These are phyloP conservation scores for Drosophila grimshawi DNA, from an alignment of 1,140 invertebrate genomes.

Conservation along the genomic window DNA sequence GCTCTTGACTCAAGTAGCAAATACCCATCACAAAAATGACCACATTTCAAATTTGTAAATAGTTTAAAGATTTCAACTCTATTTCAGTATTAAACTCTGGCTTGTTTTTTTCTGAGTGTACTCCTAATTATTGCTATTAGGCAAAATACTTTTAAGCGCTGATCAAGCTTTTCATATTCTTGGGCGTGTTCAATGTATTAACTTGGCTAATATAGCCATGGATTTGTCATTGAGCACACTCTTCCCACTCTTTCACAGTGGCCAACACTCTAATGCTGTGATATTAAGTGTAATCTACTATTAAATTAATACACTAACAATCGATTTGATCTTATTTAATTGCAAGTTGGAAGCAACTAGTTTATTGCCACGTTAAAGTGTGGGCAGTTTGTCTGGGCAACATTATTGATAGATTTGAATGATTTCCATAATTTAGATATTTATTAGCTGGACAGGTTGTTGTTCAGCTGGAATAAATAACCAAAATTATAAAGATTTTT, in stretches of 20 bases:
- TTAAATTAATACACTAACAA: constrained; percentile 26
- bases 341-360: background rate
- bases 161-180: background rate
- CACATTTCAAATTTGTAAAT: too few species aligned
- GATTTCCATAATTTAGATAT: too few species aligned
- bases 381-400: constrained; percentile 10
- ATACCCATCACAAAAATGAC: too few species aligned
- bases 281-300: constrained; percentile 11
- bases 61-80: too few species aligned
- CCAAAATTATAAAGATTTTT: too few species aligned
- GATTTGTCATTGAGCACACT: constrained; percentile 24
- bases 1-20: too few species aligned
- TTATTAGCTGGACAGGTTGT: too few species aligned
- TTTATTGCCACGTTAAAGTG: background rate
- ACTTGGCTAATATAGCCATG: background rate
- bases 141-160: background rate
- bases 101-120: background rate
- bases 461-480: too few species aligned
- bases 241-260: background rate
- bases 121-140: constrained; percentile 62
- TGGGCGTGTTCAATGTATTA: constrained; percentile 13
- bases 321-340: constrained; percentile 20
- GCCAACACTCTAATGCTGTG: background rate
- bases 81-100: too few species aligned
- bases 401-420: constrained; percentile 19